Evolutionary conservation across 2,113 vertebrate genomes (phyloP), one percentile per base, ranked within the genome.

Genomic region (Corythaeola cristata): DNA sequence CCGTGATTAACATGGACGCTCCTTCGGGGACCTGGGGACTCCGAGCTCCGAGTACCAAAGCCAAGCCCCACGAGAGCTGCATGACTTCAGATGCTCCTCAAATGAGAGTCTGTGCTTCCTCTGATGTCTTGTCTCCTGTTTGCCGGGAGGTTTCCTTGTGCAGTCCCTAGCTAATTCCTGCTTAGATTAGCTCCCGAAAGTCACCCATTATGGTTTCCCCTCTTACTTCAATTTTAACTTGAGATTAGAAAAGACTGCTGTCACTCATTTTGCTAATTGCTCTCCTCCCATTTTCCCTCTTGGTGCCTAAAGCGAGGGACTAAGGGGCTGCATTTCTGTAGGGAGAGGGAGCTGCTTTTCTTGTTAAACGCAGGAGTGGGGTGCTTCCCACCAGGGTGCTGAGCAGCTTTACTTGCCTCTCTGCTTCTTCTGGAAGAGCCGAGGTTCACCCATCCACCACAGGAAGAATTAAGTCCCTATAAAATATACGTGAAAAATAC

Each of bases 1-100:
- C 90, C 95, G 95, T 97, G 97, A 97, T 98, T 97, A 98, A 95
- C 79, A 52, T 90, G 97, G 96, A 85, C 94, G 68, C 96, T 97
- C 94, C 97, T 97, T 91, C 4, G 2, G 97, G 96, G 90, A 93
- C 81, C 52, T 84, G 80, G 67, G 90, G 73, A 69, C 82, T 92
- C 88, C 75, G 47, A 89, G 79, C 90, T 90, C 66, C 1, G 27
- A 44, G 45, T n/a, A 60, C 60, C 63, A 33, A 53, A 93, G 81
- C 39, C 63, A 69, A 30, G 8, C 59, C 77, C 88, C 7, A 3
- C 0, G 4, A 71, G 88, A 92, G 53, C 66, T 64, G 23, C 3
- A 3, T 9, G n/a, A 18, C 66, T 88, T 93, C 47, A 64, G 62
- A 20, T 69, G 52, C 89, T 86, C 45, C 53, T 75, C 66, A 53